Conservation (phyloP, 2,113 vertebrate genomes). For the Calypte anna region DNA sequence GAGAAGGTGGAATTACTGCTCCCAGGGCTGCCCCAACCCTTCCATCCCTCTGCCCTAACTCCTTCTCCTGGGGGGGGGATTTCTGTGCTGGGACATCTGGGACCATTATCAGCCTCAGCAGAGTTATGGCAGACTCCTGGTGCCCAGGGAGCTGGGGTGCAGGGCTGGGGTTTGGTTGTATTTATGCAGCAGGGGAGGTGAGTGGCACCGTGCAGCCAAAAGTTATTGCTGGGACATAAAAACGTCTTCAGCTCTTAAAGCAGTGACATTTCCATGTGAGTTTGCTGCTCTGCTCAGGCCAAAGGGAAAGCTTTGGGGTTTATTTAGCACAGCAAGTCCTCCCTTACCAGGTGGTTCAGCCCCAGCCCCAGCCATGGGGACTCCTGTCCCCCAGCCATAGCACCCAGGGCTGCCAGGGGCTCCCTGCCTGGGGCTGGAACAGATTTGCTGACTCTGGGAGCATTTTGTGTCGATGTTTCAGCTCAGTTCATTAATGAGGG, state of each 20-base stretch:
- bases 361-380: background rate
- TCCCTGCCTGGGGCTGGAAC: background rate
- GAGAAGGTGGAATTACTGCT: background rate
- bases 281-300: background rate
- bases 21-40: background rate
- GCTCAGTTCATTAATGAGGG: constrained; percentile 24
- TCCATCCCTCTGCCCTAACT: rapidly evolving
- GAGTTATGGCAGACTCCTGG: background rate
- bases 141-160: background rate
- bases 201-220: rapidly evolving
- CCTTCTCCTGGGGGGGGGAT: rapidly evolving
- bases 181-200: background rate
- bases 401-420: background rate
- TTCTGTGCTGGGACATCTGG: background rate
- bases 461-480: background rate
- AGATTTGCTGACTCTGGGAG: constrained; percentile 55
- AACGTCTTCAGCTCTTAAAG: background rate
- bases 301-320: background rate
- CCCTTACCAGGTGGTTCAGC: rapidly evolving
- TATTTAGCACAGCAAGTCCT: background rate
- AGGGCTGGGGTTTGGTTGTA: background rate
- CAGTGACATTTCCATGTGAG: background rate
- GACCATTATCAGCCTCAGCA: background rate
- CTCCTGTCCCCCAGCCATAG: rapidly evolving
- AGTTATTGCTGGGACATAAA: background rate